These are phyloP conservation scores for Dinomys branickii DNA, from an alignment of 2,113 vertebrate genomes.

Conservation along the genomic window DNA sequence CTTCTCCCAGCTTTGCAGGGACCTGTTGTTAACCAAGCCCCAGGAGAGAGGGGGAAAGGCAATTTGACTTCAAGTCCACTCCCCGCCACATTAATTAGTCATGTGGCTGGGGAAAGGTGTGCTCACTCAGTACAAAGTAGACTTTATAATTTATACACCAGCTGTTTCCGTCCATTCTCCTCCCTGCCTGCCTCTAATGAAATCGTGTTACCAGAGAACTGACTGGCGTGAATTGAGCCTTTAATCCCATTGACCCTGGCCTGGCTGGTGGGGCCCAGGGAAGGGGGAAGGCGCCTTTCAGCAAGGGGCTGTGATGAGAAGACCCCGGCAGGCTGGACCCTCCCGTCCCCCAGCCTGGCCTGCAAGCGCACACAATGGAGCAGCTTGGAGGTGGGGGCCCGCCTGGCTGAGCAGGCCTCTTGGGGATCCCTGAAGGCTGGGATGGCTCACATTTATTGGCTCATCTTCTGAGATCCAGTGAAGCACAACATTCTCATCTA, in stretches of 20 bases:
- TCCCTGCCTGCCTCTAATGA: conserved; percentile 98
- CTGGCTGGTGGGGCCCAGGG: conserved; percentile 91
- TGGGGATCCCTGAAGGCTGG: conserved; percentile 94
- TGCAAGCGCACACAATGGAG: conserved; percentile 86
- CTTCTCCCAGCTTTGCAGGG: conserved; percentile 95
- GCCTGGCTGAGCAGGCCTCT: conserved; percentile 97
- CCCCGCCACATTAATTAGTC: conserved; percentile 99
- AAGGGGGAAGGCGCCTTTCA: conserved; percentile 95
- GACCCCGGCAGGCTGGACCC: conserved; percentile 90
- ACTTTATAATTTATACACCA: conserved; percentile 99
- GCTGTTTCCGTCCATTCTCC: conserved; percentile 98
- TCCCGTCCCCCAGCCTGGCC: neutral
- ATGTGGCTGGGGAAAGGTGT: conserved; percentile 98
- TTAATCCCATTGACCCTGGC: conserved; percentile 97
- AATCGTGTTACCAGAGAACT: conserved; percentile 99
- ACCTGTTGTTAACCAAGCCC: conserved; percentile 97
- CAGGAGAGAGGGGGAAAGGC: conserved; percentile 94
- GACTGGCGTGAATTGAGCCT: conserved; percentile 99
- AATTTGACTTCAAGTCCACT: conserved; percentile 98
- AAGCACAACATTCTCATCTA: conserved; percentile 99
- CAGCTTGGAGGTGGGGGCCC: conserved; percentile 93
- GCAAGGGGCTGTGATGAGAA: conserved; percentile 96
- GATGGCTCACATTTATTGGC: conserved; percentile 99
- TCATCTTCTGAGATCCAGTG: conserved; percentile 99
- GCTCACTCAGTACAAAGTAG: conserved; percentile 99